phyloP scores from a whole-genome alignment of 2,797 vertebrate genomes.

The Valencia hispanica region DNA sequence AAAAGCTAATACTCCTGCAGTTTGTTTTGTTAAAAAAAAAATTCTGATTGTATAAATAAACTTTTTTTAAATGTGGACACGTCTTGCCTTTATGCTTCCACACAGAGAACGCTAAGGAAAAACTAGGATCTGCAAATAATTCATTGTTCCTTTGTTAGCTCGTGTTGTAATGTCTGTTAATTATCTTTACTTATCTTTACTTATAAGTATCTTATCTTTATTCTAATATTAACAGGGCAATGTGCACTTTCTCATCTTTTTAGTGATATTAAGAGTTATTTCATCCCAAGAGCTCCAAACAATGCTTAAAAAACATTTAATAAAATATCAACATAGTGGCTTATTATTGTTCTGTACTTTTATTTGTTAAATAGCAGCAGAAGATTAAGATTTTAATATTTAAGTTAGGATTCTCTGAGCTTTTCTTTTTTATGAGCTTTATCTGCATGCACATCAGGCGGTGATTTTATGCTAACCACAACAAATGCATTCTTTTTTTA shows the following conservation, averaged over 20 bases:
- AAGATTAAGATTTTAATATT: not conserved
- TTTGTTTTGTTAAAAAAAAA: not conserved
- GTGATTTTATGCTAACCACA: not conserved
- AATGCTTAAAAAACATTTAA: not conserved
- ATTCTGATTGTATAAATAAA: not conserved
- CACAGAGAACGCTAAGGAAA: not conserved
- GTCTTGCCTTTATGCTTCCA: not conserved
- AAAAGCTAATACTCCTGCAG: not conserved
- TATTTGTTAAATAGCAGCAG: not conserved
- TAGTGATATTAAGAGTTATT: not conserved
- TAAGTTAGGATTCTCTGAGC: not conserved
- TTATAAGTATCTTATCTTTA: too few relatives aligned
- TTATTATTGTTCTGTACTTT: not conserved
- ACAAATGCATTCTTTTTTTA: not conserved
- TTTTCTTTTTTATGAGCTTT: not conserved
- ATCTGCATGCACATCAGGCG: too few relatives aligned
- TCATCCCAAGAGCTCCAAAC: not conserved
- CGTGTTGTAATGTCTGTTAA: conserved; percentile 30
- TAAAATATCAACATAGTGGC: not conserved
- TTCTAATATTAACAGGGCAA: not conserved
- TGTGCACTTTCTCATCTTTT: not conserved
- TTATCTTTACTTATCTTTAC: too few relatives aligned
- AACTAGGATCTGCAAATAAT: conserved; percentile 14
- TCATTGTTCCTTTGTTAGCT: conserved; percentile 1
- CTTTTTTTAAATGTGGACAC: not conserved